Conservation (phyloP, 2,113 vertebrate species). For the Dromiciops gliroides region DNA sequence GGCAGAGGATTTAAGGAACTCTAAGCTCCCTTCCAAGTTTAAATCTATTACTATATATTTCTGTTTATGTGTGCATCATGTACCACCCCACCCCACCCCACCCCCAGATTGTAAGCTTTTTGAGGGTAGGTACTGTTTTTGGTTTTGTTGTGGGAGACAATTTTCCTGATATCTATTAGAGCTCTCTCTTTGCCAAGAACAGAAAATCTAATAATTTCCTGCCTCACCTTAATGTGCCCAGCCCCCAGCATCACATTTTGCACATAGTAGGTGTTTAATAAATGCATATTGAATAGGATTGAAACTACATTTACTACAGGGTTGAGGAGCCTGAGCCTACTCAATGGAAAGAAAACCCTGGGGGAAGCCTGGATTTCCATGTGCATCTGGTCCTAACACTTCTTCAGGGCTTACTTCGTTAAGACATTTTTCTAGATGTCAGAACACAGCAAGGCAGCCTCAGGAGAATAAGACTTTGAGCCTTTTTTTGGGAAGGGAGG, state of each 20-base stretch:
- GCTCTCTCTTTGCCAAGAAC: neutral
- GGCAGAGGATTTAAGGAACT: neutral
- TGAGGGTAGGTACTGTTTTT: no score
- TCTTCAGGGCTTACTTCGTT: neutral
- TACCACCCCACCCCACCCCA: no score
- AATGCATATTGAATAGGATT: neutral
- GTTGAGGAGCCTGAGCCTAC: neutral
- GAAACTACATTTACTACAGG: neutral
- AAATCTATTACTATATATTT: neutral
- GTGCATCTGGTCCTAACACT: neutral
- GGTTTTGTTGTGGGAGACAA: neutral
- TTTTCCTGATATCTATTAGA: neutral
- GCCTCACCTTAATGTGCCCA: neutral
- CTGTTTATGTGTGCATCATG: neutral
- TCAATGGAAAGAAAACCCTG: neutral
- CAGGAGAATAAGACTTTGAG: neutral
- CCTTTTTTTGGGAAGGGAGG: neutral
- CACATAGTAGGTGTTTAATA: neutral
- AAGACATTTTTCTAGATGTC: neutral
- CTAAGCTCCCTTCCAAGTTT: neutral
- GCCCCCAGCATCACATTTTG: neutral
- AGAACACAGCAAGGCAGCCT: neutral
- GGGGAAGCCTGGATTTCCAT: neutral
- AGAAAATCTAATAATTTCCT: neutral
- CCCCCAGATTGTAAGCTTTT: no score